phyloP scores from a whole-genome alignment of 2,113 vertebrate species.

The Shinisaurus crocodilurus region DNA sequence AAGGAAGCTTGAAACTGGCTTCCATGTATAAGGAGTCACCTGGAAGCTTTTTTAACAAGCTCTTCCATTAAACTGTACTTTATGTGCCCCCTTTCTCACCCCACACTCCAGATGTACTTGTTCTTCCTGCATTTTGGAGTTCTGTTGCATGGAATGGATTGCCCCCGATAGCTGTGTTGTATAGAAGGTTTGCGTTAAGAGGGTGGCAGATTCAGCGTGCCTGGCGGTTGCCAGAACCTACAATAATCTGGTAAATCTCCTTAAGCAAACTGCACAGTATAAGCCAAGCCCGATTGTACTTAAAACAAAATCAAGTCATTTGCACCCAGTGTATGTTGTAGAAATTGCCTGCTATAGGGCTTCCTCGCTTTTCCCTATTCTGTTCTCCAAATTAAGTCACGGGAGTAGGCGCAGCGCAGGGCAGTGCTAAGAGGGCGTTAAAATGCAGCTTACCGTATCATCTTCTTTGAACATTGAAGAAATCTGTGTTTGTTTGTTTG shows the following conservation, averaged over 20 bases:
- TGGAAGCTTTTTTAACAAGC: background rate
- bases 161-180: slow-evolving; percentile 1
- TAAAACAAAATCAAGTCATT: background rate
- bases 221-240: slow-evolving; percentile 45
- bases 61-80: background rate
- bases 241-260: slow-evolving; percentile 54
- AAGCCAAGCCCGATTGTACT: slow-evolving; percentile 30
- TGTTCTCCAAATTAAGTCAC: slow-evolving; percentile 23
- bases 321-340: too few relatives aligned
- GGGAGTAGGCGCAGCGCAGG: background rate
- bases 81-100: accelerated
- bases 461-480: slow-evolving; percentile 66
- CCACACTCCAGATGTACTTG: background rate
- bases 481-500: slow-evolving; percentile 62
- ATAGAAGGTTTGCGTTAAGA: slow-evolving; percentile 8
- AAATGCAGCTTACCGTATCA: slow-evolving; percentile 24
- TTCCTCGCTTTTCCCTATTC: background rate
- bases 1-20: background rate
- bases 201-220: background rate
- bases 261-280: slow-evolving; percentile 2
- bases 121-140: background rate
- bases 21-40: slow-evolving; percentile 3
- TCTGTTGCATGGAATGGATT: slow-evolving; percentile 7
- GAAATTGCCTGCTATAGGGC: background rate
- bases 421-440: slow-evolving; percentile 47